Conservation (phyloP, 2,113 vertebrate species). For the Peromyscus maniculatus region DNA sequence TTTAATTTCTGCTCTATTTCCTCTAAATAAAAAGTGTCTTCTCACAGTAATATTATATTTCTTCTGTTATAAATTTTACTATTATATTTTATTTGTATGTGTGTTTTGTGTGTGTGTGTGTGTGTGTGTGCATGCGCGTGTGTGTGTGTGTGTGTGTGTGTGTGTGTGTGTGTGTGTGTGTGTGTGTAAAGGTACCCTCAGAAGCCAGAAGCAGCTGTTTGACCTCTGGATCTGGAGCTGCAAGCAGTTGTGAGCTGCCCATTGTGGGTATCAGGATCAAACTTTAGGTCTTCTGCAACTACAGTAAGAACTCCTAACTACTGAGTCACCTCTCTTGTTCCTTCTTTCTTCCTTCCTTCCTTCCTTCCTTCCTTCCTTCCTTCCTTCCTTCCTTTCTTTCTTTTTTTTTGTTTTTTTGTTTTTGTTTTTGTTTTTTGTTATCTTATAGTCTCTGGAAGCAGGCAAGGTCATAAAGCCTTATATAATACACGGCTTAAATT, state of each 20-base stretch:
- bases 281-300: not conserved
- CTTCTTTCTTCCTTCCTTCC: no score
- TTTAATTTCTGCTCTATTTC: slow-evolving; percentile 8
- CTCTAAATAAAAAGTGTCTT: slow-evolving; percentile 40
- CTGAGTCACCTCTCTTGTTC: not conserved
- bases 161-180: not conserved
- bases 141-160: not conserved
- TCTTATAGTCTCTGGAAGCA: not conserved
- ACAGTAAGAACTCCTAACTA: not conserved
- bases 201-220: not conserved
- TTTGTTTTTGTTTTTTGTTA: not conserved
- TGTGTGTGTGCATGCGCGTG: not conserved
- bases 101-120: not conserved
- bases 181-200: not conserved
- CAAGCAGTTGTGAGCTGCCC: no score
- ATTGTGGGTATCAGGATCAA: not conserved
- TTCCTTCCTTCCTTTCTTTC: no score
- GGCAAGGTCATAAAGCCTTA: not conserved
- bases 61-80: not conserved
- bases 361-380: not conserved
- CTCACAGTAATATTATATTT: not conserved
- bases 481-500: not conserved
- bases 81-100: not conserved
- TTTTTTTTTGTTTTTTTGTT: no score
- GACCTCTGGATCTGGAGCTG: not conserved